A percentile compares a stretch with the other conserved stretches of the same genome.
These are phyloP conservation scores for Diachasmimorpha longicaudata DNA, from an alignment of 1,140 invertebrate species.

Conservation along the genomic window DNA sequence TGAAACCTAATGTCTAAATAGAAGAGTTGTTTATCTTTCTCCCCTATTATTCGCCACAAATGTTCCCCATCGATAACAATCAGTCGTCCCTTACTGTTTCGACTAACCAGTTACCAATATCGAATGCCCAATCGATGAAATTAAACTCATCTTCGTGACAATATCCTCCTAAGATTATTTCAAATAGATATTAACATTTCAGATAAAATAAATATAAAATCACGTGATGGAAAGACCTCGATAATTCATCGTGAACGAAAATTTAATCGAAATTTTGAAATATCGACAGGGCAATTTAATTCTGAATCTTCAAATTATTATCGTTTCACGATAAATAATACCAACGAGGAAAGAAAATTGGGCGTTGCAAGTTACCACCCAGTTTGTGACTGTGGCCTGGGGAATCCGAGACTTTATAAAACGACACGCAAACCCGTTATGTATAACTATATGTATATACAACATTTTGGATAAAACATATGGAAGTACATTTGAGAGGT, in stretches of 20 bases:
- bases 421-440: conserved; percentile 21
- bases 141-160: not conserved
- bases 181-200: not conserved
- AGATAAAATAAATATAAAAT: not conserved
- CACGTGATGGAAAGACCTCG: not conserved
- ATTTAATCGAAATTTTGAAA: not conserved
- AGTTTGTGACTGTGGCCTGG: not conserved
- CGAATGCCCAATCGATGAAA: not conserved
- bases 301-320: not conserved
- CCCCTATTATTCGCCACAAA: too few species aligned
- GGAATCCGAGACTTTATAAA: conserved; percentile 21
- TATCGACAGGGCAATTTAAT: not conserved
- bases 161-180: not conserved
- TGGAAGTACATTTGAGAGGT: not conserved
- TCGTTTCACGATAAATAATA: not conserved
- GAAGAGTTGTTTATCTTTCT: too few species aligned
- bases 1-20: too few species aligned
- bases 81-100: too few species aligned
- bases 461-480: not conserved
- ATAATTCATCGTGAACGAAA: not conserved
- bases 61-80: too few species aligned
- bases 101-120: too few species aligned
- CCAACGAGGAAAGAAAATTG: conserved; percentile 12
- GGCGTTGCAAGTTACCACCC: conserved; percentile 10
- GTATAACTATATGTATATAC: not conserved